Conservation (phyloP, 2,888 invertebrate genomes). For the Platycheirus rosarum region DNA sequence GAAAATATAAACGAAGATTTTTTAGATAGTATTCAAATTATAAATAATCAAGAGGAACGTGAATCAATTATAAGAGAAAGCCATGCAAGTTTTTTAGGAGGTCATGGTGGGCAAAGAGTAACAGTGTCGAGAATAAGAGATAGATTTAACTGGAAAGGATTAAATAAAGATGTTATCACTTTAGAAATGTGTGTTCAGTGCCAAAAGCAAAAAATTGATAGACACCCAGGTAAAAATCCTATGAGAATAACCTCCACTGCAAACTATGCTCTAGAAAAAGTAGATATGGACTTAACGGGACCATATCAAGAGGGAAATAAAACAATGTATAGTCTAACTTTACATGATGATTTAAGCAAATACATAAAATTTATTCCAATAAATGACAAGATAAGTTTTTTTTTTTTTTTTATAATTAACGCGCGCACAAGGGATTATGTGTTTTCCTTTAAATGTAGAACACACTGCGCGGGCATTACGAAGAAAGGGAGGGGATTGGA, state of each 20-base stretch:
- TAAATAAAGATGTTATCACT: conserved; percentile 1
- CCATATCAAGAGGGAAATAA: conserved; percentile 15
- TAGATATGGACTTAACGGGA: conserved; percentile 26
- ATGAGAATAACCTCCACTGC: conserved; percentile 26
- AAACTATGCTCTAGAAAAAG: conserved; percentile 17
- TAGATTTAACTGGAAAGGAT: conserved; percentile 6
- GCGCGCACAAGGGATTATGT: too few species aligned
- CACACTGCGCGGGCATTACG: too few species aligned
- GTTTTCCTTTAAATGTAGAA: too few species aligned
- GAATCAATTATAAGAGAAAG: conserved; percentile 19
- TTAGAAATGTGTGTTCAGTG: too few species aligned
- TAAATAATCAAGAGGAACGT: conserved; percentile 2
- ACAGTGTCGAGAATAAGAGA: conserved; percentile 21
- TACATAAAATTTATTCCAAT: conserved; percentile 21
- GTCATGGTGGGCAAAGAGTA: conserved; percentile 22
- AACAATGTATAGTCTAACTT: conserved; percentile 9
- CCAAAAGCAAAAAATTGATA: conserved; percentile 21
- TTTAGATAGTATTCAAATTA: not conserved
- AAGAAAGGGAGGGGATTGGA: too few species aligned
- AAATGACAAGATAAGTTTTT: too few species aligned
- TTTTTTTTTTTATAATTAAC: too few species aligned
- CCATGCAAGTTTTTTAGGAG: conserved; percentile 10
- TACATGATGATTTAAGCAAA: conserved; percentile 32
- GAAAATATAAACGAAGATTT: not conserved
- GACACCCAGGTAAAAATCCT: conserved; percentile 21